Percentiles rank a stretch among this genome's conserved stretches.
Evolutionary conservation across 1,140 invertebrate species (phyloP).

Genomic region (Leptopilina clavipes): DNA sequence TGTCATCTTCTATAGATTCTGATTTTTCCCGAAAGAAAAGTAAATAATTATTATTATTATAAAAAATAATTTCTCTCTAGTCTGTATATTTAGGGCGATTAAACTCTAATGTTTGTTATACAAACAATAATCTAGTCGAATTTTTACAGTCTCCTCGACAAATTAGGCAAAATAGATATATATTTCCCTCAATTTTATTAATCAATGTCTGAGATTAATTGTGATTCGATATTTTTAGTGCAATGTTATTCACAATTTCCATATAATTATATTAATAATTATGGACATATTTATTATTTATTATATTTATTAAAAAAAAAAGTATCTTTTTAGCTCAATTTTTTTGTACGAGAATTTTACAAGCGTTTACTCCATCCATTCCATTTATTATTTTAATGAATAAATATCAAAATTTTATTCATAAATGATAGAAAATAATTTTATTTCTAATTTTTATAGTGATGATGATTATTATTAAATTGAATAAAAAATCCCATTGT

Average conservation of each 20-base stretch:
- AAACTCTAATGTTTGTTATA: conserved; percentile 51
- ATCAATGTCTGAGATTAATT: conserved; percentile 43
- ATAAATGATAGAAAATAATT: no score
- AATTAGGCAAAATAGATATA: conserved; percentile 36
- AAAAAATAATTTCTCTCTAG: conserved; percentile 10
- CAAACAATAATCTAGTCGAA: conserved; percentile 53
- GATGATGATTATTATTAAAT: no score
- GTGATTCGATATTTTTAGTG: conserved; percentile 57
- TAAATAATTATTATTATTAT: neutral
- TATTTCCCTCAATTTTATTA: conserved; percentile 34
- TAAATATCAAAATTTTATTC: no score
- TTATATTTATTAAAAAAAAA: conserved; percentile 37
- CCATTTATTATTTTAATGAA: no score
- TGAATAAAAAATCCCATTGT: no score
- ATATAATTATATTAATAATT: conserved; percentile 60
- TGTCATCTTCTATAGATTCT: neutral
- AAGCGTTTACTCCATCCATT: no score
- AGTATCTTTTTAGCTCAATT: conserved; percentile 40
- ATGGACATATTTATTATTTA: no score
- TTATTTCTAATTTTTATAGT: no score
- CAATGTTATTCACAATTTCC: conserved; percentile 60
- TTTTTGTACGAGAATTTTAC: conserved; percentile 34
- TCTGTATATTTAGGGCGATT: conserved; percentile 35
- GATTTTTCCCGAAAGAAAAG: neutral
- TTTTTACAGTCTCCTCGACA: conserved; percentile 37